These are phyloP conservation scores for Genyomyrus donnyi DNA, from an alignment of 2,113 vertebrate genomes.

Conservation along the genomic window DNA sequence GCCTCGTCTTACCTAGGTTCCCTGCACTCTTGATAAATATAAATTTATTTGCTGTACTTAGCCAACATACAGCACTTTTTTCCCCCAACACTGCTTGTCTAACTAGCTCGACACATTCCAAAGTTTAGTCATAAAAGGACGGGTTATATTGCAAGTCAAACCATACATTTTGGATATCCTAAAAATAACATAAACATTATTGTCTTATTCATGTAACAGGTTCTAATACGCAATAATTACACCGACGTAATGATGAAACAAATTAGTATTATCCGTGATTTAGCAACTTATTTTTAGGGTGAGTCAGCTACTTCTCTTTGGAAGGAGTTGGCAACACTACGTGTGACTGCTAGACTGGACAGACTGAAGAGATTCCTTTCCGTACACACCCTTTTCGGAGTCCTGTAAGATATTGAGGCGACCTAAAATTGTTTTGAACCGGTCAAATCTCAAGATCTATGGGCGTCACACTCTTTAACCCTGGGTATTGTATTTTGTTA, in stretches of 20 bases:
- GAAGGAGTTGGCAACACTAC: background rate
- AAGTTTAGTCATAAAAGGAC: background rate
- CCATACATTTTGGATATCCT: background rate
- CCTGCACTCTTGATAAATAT: background rate
- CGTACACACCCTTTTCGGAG: background rate
- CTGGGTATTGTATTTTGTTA: background rate
- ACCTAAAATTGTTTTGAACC: background rate
- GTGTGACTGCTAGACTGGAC: background rate
- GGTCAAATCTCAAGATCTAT: background rate
- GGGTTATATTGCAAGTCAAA: background rate
- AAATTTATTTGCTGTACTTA: background rate
- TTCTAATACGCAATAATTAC: background rate
- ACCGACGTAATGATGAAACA: background rate
- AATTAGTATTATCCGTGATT: background rate
- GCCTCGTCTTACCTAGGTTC: background rate
- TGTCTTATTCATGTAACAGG: background rate
- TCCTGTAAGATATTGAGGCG: background rate
- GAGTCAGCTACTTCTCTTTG: background rate
- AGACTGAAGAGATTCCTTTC: background rate
- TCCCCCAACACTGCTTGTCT: background rate
- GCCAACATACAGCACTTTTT: background rate
- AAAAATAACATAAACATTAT: background rate
- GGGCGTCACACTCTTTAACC: background rate
- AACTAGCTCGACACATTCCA: background rate
- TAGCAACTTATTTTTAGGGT: background rate